Evolutionary conservation across 2,113 vertebrate genomes (phyloP).

Genomic region (Sceloporus tristichus): DNA sequence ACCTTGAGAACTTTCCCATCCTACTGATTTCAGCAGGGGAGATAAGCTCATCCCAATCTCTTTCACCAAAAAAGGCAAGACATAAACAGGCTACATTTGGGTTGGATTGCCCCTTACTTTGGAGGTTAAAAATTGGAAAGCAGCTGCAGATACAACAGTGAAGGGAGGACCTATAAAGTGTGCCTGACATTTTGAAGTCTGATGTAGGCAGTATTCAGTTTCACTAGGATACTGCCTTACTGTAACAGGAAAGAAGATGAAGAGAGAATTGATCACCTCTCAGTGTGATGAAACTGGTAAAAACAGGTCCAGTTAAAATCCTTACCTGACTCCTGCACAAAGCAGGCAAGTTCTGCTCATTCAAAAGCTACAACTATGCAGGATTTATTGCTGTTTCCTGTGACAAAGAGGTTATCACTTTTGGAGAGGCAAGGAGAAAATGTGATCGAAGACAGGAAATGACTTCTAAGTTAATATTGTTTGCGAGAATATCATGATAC

Average conservation of each 20-base stretch:
- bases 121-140: neutral
- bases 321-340: neutral
- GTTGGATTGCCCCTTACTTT: neutral
- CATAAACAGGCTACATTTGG: neutral
- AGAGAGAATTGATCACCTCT: neutral
- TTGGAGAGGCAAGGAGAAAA: neutral
- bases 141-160: neutral
- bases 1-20: neutral
- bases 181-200: neutral
- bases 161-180: neutral
- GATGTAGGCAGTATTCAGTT: neutral
- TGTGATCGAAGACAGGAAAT: neutral
- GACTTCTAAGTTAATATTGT: neutral
- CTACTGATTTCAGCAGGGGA: neutral
- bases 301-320: conserved; percentile 6
- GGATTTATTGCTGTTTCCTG: conserved; percentile 12
- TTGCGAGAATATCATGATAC: neutral
- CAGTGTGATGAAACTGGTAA: conserved; percentile 4
- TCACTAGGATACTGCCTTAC: neutral
- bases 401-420: neutral
- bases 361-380: conserved; percentile 17
- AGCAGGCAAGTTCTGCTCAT: conserved; percentile 4
- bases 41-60: neutral
- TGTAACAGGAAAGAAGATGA: neutral
- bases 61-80: neutral